Evolutionary conservation across 2,888 invertebrate species (phyloP), one percentile per base, ranked within the genome.

Genomic region (Papilio elwesi): DNA sequence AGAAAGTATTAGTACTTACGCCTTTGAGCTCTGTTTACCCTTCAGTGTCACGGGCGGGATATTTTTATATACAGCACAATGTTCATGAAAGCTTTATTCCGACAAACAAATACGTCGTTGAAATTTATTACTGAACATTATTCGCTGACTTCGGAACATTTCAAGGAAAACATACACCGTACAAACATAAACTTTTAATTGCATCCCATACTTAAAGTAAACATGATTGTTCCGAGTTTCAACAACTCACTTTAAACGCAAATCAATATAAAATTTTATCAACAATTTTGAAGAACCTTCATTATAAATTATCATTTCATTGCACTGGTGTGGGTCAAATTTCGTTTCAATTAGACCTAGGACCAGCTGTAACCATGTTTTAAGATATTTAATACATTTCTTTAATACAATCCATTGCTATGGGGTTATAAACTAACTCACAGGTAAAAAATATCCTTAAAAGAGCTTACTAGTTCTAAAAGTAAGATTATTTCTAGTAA

Each of bases 141-240:
- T 43, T n/a, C n/a, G 26, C 10, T 59, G 13, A 43, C 59, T 59
- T 59, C 43, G 43, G 43, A 59, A 7, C 15, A 36, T 57, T 55
- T 13, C 3, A 43, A n/a, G 13, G 36, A 4, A n/a, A 59, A 59
- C 57, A 59, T 59, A 11, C 38, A 38, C 57, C 15, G 38, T 6
- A 59, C n/a, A 59, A 59, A 43, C 43, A 10, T 59, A 38, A 43
- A 59, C 59, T 59, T 59, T 59, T 59, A 59, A 59, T 59, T 43
- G 11, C 43, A 59, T 38, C 13, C n/a, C 4, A 55, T 11, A 55
- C 26, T 26, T 16, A 55, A 55, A 2, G 26, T 26, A 55, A 55
- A 26, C n/a, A 26, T 13, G 36, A 59, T 59, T 59, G 43, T 59
- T 43, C 38, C n/a, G n/a, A 59, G 43, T 43, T 43, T 15, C 43